Percentiles rank a stretch among this genome's conserved stretches.
Evolutionary conservation across 1,140 invertebrate species (phyloP).

Genomic region (Zaprionus camerounensis): DNA sequence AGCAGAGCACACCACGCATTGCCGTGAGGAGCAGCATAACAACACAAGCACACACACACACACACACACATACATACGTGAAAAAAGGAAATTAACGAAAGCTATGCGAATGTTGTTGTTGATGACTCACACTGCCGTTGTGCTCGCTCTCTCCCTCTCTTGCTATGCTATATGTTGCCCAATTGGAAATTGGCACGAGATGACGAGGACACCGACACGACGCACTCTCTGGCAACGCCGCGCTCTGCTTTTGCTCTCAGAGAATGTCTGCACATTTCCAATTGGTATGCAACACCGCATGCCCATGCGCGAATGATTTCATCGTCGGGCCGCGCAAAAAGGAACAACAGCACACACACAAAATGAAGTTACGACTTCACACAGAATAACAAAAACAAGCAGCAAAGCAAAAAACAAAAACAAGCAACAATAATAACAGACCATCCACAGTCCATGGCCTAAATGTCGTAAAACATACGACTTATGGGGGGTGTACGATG

Average conservation of each 20-base stretch:
- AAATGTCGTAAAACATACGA: constrained; percentile 43
- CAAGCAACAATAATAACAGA: constrained; percentile 18
- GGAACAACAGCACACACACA: constrained; percentile 10
- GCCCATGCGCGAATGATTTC: constrained; percentile 44
- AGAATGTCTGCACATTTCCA: constrained; percentile 4
- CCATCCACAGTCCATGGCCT: constrained; percentile 30
- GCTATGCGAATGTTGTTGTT: constrained; percentile 42
- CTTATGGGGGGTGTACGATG: constrained; percentile 25
- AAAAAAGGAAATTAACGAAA: constrained; percentile 48
- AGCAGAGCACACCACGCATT: constrained; percentile 40
- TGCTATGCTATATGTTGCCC: constrained; percentile 17
- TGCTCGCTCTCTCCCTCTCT: constrained; percentile 1
- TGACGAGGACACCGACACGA: constrained; percentile 11
- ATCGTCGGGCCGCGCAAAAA: constrained; percentile 12
- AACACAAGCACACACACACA: background rate
- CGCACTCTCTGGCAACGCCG: background rate
- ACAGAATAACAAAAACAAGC: constrained; percentile 4
- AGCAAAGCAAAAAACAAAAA: constrained; percentile 16
- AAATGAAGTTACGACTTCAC: constrained; percentile 37
- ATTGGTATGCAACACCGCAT: constrained; percentile 38
- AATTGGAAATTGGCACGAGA: constrained; percentile 46
- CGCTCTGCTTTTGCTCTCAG: constrained; percentile 13
- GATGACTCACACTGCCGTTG: constrained; percentile 40
- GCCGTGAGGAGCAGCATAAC: constrained; percentile 44
- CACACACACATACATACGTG: background rate